These are phyloP conservation scores for Ranitomeya variabilis DNA, from an alignment of 2,113 vertebrate genomes.

Conservation along the genomic window DNA sequence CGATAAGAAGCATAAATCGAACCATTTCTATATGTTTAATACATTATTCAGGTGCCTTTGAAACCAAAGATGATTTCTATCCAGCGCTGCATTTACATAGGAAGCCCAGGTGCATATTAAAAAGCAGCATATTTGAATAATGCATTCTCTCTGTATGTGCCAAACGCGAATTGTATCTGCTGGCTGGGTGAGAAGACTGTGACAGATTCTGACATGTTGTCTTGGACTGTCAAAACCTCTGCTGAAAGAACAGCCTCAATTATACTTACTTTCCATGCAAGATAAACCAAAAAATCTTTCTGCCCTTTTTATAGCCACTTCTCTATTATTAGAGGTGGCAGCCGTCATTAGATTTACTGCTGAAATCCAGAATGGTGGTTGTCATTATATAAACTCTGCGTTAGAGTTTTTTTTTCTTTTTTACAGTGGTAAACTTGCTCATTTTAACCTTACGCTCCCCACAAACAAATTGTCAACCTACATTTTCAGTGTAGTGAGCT, in stretches of 20 bases:
- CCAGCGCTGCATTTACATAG: not conserved
- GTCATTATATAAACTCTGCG: not conserved
- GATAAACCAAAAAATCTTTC: conserved; percentile 17
- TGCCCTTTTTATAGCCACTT: not conserved
- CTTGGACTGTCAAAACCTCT: conserved; percentile 40
- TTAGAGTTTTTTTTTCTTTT: not conserved
- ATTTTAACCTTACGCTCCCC: not conserved
- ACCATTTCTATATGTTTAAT: not conserved
- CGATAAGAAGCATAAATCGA: not conserved
- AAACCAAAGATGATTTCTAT: not conserved
- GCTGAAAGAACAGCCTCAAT: conserved; percentile 37
- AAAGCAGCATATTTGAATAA: conserved; percentile 27
- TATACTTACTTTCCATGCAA: conserved; percentile 13
- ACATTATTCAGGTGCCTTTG: not conserved
- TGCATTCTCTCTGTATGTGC: conserved; percentile 15
- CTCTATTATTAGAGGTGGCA: conserved; percentile 34
- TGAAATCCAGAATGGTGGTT: not conserved
- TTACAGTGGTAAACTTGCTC: not conserved
- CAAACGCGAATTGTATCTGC: conserved; percentile 3
- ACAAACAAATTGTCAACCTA: not conserved
- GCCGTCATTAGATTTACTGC: conserved; percentile 16
- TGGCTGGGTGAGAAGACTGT: conserved; percentile 7
- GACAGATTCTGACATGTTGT: conserved; percentile 52
- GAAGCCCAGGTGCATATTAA: conserved; percentile 40
- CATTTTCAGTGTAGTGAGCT: not conserved